phyloP scores from a whole-genome alignment of 2,113 vertebrate species.

The Clarias macrocephalus region DNA sequence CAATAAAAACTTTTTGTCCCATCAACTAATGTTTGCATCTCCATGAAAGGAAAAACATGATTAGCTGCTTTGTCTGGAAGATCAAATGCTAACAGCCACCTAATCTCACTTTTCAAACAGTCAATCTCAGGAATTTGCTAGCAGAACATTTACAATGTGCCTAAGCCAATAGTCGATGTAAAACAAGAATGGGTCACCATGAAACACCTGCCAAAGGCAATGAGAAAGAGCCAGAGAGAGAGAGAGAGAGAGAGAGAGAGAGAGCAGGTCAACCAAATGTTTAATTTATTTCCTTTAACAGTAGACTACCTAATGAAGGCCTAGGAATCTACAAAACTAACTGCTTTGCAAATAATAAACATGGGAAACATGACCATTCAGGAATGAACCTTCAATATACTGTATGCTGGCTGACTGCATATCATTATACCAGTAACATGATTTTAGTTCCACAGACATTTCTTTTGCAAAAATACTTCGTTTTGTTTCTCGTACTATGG shows the following conservation, averaged over 20 bases:
- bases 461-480: background rate
- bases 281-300: conserved; percentile 26
- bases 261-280: background rate
- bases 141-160: conserved; percentile 11
- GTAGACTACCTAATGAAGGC: background rate
- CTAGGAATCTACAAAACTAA: background rate
- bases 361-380: background rate
- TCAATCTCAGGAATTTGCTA: conserved; percentile 38
- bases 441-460: background rate
- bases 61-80: conserved; percentile 12
- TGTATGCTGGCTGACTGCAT: background rate
- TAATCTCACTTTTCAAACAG: conserved; percentile 41
- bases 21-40: conserved; percentile 31
- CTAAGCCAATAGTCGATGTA: conserved; percentile 33
- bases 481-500: background rate
- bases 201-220: conserved; percentile 46
- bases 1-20: conserved; percentile 19
- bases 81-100: conserved; percentile 30
- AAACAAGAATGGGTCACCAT: conserved; percentile 26
- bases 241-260: background rate
- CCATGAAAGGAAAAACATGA: conserved; percentile 1
- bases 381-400: background rate
- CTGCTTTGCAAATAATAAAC: background rate
- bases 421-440: background rate
- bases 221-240: background rate